phyloP scores from a whole-genome alignment of 2,797 vertebrate genomes.

The Jordanella pulchra region DNA sequence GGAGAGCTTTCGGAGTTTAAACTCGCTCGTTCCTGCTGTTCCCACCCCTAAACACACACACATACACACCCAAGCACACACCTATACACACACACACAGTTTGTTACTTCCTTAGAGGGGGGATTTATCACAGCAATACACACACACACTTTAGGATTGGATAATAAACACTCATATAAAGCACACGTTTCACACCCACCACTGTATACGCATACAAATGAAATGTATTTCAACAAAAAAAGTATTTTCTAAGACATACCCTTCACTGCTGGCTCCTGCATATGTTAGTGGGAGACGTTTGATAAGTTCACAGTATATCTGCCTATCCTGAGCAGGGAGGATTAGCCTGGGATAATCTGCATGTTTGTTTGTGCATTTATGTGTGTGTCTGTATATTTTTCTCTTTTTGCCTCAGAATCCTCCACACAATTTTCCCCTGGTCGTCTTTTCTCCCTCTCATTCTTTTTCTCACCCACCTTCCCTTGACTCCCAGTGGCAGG shows the following conservation, averaged over 20 bases:
- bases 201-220: conserved; percentile 42
- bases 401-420: conserved; percentile 56
- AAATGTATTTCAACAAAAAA: conserved; percentile 44
- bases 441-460: conserved; percentile 12
- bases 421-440: conserved; percentile 40
- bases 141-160: conserved; percentile 43
- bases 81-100: conserved; percentile 14
- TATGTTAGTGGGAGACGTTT: conserved; percentile 78
- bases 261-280: conserved; percentile 64
- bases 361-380: conserved; percentile 37
- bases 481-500: conserved; percentile 64
- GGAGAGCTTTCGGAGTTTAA: conserved; percentile 77
- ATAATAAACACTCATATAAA: conserved; percentile 51
- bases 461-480: conserved; percentile 49
- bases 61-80: conserved; percentile 24
- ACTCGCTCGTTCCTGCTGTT: conserved; percentile 71
- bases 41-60: conserved; percentile 63
- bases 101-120: conserved; percentile 53
- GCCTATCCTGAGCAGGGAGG: conserved; percentile 69
- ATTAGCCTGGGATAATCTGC: conserved; percentile 76
- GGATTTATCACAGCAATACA: conserved; percentile 65
- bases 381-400: conserved; percentile 33
- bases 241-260: conserved; percentile 49
- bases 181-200: conserved; percentile 46
- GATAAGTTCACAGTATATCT: conserved; percentile 77